phyloP scores from a whole-genome alignment of 2,113 vertebrate genomes.

The Prietella phreatophila region DNA sequence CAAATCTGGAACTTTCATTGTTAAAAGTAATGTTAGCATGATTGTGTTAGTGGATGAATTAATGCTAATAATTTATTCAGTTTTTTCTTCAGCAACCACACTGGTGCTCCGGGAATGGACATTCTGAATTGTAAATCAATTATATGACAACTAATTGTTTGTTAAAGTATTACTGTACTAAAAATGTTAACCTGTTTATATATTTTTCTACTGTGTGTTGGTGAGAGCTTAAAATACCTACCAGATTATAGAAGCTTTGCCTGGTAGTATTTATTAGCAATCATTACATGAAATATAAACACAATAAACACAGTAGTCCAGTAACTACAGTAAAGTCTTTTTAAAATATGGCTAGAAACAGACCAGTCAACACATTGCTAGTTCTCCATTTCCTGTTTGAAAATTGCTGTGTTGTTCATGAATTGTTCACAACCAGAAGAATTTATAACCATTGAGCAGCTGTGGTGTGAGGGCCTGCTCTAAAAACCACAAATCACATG shows the following conservation, averaged over 20 bases:
- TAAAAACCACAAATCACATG: neutral
- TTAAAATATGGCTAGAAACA: neutral
- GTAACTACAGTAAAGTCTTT: neutral
- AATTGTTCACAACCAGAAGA: neutral
- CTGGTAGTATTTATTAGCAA: neutral
- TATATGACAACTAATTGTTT: neutral
- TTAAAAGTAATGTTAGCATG: neutral
- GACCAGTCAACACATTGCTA: neutral
- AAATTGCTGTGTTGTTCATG: neutral
- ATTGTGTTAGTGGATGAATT: neutral
- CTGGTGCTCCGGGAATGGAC: neutral
- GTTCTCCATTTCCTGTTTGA: neutral
- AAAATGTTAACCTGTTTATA: neutral
- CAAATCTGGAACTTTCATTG: neutral
- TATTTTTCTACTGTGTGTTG: neutral
- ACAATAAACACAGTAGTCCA: neutral
- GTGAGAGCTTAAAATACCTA: neutral
- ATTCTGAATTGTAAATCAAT: neutral
- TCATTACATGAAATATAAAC: neutral
- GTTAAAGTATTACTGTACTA: neutral
- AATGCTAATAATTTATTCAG: neutral
- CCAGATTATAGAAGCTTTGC: neutral
- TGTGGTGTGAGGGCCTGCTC: neutral
- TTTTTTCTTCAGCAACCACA: neutral
- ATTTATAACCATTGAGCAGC: neutral